Evolutionary conservation across 2,797 vertebrate species (phyloP).

Genomic region (Propithecus perrieri): DNA sequence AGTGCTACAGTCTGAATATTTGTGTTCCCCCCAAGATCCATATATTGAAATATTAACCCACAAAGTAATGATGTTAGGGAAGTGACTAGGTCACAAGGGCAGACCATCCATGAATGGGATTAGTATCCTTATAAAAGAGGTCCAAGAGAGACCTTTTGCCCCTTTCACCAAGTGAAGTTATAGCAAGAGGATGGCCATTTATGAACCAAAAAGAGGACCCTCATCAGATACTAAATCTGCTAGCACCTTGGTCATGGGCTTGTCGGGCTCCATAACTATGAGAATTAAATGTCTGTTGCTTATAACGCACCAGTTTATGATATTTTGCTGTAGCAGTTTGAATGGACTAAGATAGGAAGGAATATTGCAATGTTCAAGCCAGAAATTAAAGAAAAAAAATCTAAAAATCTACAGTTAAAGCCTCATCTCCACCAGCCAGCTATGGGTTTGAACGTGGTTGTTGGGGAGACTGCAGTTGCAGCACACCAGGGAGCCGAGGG

Average conservation of each 20-base stretch:
- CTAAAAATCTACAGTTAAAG: not conserved
- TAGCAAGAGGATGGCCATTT: not conserved
- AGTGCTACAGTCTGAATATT: not conserved
- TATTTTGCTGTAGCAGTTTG: not conserved
- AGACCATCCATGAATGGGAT: not conserved
- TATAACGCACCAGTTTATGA: not conserved
- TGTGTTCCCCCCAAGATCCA: not conserved
- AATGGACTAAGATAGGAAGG: not conserved
- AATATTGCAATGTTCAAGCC: not conserved
- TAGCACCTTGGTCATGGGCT: not conserved
- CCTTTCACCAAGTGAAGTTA: not conserved
- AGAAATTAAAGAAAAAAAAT: not conserved
- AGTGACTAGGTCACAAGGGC: not conserved
- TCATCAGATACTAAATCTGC: too few relatives aligned
- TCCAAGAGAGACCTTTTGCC: too few relatives aligned
- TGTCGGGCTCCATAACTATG: not conserved
- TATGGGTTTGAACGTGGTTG: not conserved
- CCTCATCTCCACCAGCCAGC: not conserved
- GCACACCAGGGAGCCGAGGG: not conserved
- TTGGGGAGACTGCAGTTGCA: not conserved
- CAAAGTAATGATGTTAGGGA: not conserved
- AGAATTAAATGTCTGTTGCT: not conserved
- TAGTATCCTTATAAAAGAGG: not conserved
- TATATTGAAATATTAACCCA: not conserved
- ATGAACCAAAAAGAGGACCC: not conserved